Conservation (phyloP, 2,113 vertebrate species). For the Propithecus coquereli region DNA sequence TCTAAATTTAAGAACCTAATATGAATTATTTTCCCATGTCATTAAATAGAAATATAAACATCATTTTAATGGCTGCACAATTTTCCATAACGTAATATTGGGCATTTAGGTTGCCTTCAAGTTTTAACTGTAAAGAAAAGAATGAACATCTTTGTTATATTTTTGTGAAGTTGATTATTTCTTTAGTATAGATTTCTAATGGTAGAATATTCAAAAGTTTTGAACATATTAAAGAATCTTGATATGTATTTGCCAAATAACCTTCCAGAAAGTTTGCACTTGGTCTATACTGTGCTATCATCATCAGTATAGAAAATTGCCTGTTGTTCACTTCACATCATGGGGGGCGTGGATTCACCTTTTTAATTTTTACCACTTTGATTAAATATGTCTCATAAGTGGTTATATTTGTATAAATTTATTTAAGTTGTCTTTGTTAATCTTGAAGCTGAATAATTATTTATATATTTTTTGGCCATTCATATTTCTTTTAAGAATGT, state of each 20-base stretch:
- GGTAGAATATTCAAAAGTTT: background rate
- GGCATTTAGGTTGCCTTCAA: background rate
- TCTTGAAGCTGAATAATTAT: background rate
- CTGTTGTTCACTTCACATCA: rapidly evolving
- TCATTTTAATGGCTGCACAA: conserved; percentile 13
- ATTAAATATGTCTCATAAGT: background rate
- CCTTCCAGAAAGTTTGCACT: background rate
- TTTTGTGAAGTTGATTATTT: background rate
- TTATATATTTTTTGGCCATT: background rate
- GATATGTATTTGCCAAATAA: background rate
- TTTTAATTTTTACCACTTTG: background rate
- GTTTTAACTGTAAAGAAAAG: conserved; percentile 10
- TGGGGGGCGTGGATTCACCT: background rate
- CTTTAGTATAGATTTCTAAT: background rate
- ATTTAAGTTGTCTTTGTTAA: background rate
- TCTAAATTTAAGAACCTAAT: background rate
- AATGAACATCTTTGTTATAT: background rate
- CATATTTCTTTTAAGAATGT: background rate
- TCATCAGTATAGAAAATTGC: background rate
- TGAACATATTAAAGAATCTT: background rate
- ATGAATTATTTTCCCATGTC: background rate
- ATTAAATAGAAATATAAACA: background rate
- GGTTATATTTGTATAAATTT: background rate
- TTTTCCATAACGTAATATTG: background rate
- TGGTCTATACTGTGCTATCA: background rate